Percentiles rank a stretch among this genome's conserved stretches.
Evolutionary conservation across 2,888 invertebrate species (phyloP).

Genomic region (Dolichopus griseipennis): DNA sequence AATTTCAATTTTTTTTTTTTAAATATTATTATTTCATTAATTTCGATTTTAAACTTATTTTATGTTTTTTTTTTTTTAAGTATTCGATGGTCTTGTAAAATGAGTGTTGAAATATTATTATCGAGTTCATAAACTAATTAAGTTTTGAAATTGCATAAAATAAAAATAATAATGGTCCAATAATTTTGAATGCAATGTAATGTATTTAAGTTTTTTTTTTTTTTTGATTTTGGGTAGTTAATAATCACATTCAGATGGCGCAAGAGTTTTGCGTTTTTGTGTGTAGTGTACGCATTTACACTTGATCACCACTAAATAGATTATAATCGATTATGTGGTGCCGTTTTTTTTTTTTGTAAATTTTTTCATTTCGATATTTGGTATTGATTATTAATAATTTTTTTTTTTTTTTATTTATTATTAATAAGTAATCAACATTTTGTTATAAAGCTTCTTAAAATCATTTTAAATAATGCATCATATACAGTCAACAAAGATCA

Average conservation of each 20-base stretch:
- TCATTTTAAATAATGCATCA: not conserved
- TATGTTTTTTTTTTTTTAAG: no score
- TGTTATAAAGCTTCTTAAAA: not conserved
- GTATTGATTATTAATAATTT: not conserved
- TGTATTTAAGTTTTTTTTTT: no score
- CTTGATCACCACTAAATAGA: not conserved
- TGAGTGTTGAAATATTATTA: no score
- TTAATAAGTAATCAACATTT: no score
- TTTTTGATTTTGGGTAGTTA: not conserved
- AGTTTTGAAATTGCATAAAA: not conserved
- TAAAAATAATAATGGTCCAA: not conserved
- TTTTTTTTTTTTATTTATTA: not conserved
- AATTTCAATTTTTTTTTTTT: not conserved
- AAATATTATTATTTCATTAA: not conserved
- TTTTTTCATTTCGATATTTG: not conserved
- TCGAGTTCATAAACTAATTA: conserved; percentile 1
- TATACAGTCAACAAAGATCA: not conserved
- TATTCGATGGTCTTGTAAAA: no score
- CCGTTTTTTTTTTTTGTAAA: not conserved
- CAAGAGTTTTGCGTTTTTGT: not conserved
- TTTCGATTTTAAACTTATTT: not conserved
- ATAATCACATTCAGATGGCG: not conserved
- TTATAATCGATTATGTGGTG: no score
- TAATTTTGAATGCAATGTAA: not conserved
- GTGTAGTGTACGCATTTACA: not conserved